A percentile compares a stretch with the other conserved stretches of the same genome.
Evolutionary conservation across 1,140 invertebrate species (phyloP).

Genomic region (Rhagoletis pomonella): DNA sequence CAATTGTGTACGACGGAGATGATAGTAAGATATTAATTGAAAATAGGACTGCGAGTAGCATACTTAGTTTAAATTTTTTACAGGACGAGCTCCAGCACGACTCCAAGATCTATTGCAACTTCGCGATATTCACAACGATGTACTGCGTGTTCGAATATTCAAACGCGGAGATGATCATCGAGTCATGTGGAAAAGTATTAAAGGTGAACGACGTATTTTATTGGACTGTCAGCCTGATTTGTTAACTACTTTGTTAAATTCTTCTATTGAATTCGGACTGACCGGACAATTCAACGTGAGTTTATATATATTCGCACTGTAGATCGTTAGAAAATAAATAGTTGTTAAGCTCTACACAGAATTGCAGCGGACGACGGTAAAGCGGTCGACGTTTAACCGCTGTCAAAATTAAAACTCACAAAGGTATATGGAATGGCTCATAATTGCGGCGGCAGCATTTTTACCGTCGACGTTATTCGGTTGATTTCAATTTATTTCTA

Average conservation of each 20-base stretch:
- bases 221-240: conserved; percentile 81
- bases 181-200: conserved; percentile 82
- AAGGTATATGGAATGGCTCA: too few relatives aligned
- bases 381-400: too few relatives aligned
- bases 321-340: too few relatives aligned
- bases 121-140: conserved; percentile 66
- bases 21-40: conserved; percentile 75
- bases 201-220: conserved; percentile 80
- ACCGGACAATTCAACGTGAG: conserved; percentile 69
- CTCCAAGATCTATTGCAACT: conserved; percentile 69
- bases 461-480: too few relatives aligned
- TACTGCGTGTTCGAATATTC: conserved; percentile 77
- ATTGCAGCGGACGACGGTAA: too few relatives aligned
- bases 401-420: too few relatives aligned
- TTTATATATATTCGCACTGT: neutral
- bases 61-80: conserved; percentile 65
- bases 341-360: too few relatives aligned
- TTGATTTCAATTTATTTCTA: too few relatives aligned
- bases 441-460: too few relatives aligned
- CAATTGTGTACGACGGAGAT: conserved; percentile 88
- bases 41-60: neutral
- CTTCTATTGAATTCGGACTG: conserved; percentile 66
- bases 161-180: conserved; percentile 73
- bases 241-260: conserved; percentile 76
- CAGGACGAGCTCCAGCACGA: conserved; percentile 62